Base-by-base conservation (phyloP, 2,113 vertebrate species). In the Misgurnus mizolepis region DNA sequence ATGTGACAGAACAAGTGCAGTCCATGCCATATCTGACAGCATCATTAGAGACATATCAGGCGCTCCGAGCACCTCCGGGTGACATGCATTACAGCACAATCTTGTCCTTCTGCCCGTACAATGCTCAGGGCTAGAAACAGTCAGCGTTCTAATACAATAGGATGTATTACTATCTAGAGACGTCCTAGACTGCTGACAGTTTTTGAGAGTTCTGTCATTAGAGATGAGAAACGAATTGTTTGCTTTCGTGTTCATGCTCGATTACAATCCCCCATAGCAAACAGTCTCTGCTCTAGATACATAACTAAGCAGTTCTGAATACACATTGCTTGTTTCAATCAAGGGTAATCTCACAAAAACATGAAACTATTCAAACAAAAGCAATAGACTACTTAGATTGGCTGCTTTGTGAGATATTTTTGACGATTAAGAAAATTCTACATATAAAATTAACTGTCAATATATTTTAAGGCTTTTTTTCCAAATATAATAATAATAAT, bases 241-340 rank as follows among this genome's bases (percentile, higher is more conserved):
- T 76, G 73, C 58, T 39, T 64, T 64, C 7, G 43, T 74, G 55
- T 76, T 60, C 73, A 50, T 39, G 43, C 15, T 1, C 9, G 43
- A 76, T 76, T 76, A 76, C 58, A 76, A 76, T 60, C 60, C 43
- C 55, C 73, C 22, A n/a, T 76, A 64, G 60, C 73, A 47, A 76
- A 76, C 43, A 2, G 15, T 76, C 60, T 17, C 43, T 64, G 73
- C 73, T 76, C 73, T 22, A 76, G 43, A 76, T 76, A 76, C 73
- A 76, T 64, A 64, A 50, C 73, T 76, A 61, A 76, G 60, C 60
- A 64, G 56, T n/a, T 64, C 15, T 39, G 73, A 76, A 76, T 50
- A 22, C 43, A 64, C 73, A 64, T 64, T 64, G 18, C 50, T 76
- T 14, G 50, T 39, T 76, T 76, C 43, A 43, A 39, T 17, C 43